A percentile compares a stretch with the other conserved stretches of the same genome.
Conservation (phyloP, 2,888 invertebrate species). For the Scaptomyza polygonia region DNA sequence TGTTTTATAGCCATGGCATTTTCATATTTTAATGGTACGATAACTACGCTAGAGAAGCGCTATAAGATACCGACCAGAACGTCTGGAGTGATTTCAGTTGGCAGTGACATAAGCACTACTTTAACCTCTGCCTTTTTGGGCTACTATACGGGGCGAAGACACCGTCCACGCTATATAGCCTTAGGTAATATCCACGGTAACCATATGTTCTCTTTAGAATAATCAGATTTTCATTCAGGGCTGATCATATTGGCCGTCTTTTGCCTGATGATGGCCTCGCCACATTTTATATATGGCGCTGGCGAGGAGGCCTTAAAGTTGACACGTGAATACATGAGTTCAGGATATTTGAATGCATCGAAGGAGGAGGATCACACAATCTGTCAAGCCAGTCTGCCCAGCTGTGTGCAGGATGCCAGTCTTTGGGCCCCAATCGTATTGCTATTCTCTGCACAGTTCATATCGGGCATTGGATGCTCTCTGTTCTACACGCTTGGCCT, state of each 20-base stretch:
- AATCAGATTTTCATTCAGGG: constrained; percentile 70
- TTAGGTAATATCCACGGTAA: constrained; percentile 80
- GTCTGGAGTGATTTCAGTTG: constrained; percentile 88
- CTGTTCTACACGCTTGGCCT: constrained; percentile 88
- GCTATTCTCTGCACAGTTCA: constrained; percentile 88
- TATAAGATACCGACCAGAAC: constrained; percentile 89
- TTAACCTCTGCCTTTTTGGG: constrained; percentile 87
- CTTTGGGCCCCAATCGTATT: constrained; percentile 86
- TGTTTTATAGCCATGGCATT: constrained; percentile 88
- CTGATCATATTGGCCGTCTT: constrained; percentile 86
- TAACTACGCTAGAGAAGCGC: constrained; percentile 89
- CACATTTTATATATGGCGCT: constrained; percentile 89
- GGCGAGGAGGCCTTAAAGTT: constrained; percentile 87
- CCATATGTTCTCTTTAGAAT: background rate
- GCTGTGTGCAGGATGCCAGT: constrained; percentile 29
- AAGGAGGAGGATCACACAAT: constrained; percentile 18
- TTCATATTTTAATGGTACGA: constrained; percentile 89
- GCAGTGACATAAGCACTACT: constrained; percentile 89
- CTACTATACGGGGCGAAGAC: constrained; percentile 89
- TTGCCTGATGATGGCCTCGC: constrained; percentile 87
- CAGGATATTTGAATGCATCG: constrained; percentile 73
- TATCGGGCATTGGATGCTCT: constrained; percentile 88
- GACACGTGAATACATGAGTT: constrained; percentile 86
- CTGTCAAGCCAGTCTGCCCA: constrained; percentile 25
- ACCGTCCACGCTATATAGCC: constrained; percentile 90